Base-by-base conservation (phyloP, 2,888 invertebrate genomes). In the Bedellia somnulentella region DNA sequence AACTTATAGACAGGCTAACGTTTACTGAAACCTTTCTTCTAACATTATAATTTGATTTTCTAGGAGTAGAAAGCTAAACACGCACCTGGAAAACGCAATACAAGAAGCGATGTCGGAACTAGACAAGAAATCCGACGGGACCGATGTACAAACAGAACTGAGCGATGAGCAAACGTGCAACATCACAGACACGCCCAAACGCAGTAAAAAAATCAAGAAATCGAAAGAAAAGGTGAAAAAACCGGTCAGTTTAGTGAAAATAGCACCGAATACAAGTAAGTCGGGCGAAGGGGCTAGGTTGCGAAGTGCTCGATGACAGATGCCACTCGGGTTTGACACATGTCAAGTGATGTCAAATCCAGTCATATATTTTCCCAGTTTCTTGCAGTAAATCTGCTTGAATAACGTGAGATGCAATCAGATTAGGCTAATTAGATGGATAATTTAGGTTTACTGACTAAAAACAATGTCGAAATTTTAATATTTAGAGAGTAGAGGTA, bases 51-150 rank as follows among this genome's bases (percentile, higher is more conserved):
- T n/a, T n/a, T n/a, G n/a, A n/a, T 18, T 18, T 18, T 18, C 18
- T 81, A 93, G 93, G 84, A 91, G 91, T 81, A 86, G 93, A 81
- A 92, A 92, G 87, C 79, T 93, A 80, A 92, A 91, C 70, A 84
- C 86, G 43, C 87, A 89, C 59, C 79, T 93, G 51, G 93, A 93
- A 70, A 88, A 88, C 54, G 93, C 93, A 32, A 93, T 93, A 53
- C 92, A 93, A 77, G 92, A 93, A 71, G 93, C 93, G 33, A 91
- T 93, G 91, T 80, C 85, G 40, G 92, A 92, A 62, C 71, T 93
- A 52, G 93, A 93, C 66, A 82, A 85, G 57, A 80, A 81, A 52
- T 78, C 79, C 17, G 78, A 76, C 18, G 33, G 30, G 5, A 29
- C 34, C 13, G 30, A 26, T 2, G 34, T 35, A 4, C 30, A 29